Base-by-base conservation (phyloP, 2,113 vertebrate genomes). In the Plectropomus leopardus region DNA sequence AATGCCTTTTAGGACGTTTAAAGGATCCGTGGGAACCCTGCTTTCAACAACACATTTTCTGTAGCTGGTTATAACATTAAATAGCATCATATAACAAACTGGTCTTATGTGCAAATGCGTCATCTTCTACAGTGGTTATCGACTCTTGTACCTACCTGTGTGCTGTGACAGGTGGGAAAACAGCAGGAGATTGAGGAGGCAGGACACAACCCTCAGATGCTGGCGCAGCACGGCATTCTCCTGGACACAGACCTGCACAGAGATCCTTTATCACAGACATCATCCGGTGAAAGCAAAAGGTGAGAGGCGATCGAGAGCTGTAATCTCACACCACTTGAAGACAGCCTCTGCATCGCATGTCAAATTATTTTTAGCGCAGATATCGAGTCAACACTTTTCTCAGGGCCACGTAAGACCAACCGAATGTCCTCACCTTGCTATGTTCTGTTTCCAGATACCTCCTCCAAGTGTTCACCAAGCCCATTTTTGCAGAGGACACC, bases 401-500 rank as follows among this genome's bases (percentile, higher is more conserved):
- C 21, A 48, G 19, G 17, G 40, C 32, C 24, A 32, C 14, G 1
- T 17, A 14, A 45, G 7, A 21, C 15, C 11, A 44, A 28, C 8
- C 5, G 30, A 4, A 13, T 23, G 9, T 72, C 50, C 59, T 28
- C 24, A 23, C 47, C n/a, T 30, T 45, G 4, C 48, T 30, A 2
- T 54, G 1, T 0, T 47, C 2, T 72, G 4, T 54, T 76, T 75
- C 34, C 69, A 96, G 94, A 51, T 95, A 96, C 82, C 91, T 99
- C 51, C 96, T 99, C 77, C 98, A 99, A 92, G 95, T 98, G 63
- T 99, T 99, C 76, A 97, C 96, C 32, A 96, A 96, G 82, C 97
- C 97, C 65, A 86, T 99, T 72, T 99, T 99, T 42, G 77, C 88
- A 0, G 96, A 99, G 87, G 96, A 97, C 70, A 98, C 98, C 0